Evolutionary conservation across 2,113 vertebrate species (phyloP), one percentile per base, ranked within the genome.

Genomic region (Amphiprion percula): DNA sequence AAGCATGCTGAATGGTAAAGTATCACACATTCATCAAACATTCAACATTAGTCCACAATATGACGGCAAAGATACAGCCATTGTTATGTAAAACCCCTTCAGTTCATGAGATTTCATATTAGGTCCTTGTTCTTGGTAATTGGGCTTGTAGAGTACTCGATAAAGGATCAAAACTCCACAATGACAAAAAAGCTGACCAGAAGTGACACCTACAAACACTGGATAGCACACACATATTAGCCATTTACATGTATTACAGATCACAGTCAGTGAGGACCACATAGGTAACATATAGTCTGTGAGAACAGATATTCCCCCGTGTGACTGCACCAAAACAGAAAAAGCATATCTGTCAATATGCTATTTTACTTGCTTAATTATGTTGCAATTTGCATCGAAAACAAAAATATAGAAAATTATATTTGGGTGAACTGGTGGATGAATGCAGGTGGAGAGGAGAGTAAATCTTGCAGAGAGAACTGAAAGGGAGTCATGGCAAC

Each of bases 21-120:
- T 72, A 66, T 60, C 28, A 39, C 58, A 61, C 56, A 30, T 70
- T 74, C 65, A 75, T 68, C 75, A 77, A 78, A 72, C 15, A 67
- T 53, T 61, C 3, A 10, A 1, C 69, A 49, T 60, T 52, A 30
- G 39, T 58, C 46, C 21, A 70, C 28, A 66, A 49, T 59, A 66
- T 76, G 73, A n/a, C 16, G 8, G 56, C 49, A 60, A 44, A 61
- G 17, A 67, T 16, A 21, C 12, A 10, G 16, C 39, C 61, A 73
- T 75, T 65, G 39, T 85, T 59, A 41, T 59, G 59, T 47, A 78
- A 85, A 71, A 68, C 1, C 55, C 8, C 26, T 53, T 24, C 72
- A 54, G 26, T 30, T 30, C 30, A 16, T 46, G 28, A 55, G 44
- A 64, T 46, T 58, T 67, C 17, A 70, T 21, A 23, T 66, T 54